Base-by-base conservation (phyloP, 2,888 invertebrate genomes). In the Tinea pellionella region DNA sequence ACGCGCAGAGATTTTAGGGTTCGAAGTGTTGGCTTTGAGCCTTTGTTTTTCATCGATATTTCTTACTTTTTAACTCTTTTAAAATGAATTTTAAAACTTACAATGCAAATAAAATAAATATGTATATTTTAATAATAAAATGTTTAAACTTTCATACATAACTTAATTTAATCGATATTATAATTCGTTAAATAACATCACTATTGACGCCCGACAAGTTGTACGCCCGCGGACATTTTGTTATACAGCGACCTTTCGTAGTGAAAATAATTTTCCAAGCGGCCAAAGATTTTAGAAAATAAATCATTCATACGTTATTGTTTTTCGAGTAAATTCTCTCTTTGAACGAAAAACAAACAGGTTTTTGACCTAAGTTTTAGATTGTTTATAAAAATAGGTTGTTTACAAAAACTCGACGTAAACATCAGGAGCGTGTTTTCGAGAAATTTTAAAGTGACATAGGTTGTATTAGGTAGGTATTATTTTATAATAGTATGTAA, bases 191-290 rank as follows among this genome's bases (percentile, higher is more conserved):
- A 24, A 19, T 57, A 32, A 64, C 74, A 67, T 67, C 71, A 69
- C 74, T 73, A 71, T 60, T 62, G 61, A 47, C 51, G 67, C 69
- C 68, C 8, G 69, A 72, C 74, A 74, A 73, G 69, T 74, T 72
- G 71, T 69, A 68, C 66, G 69, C 70, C 71, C 68, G 69, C 71
- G 70, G 75, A 75, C 74, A 78, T 78, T 78, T 75, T 78, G 77
- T 78, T 77, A 73, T 73, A 75, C 74, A 74, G 65, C 69, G 63
- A 65, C 67, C 70, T 9, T 47, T 18, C 15, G 13, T 16, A 53
- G 24, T 24, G 24, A 53, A 53, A 53, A 59, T 42, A 24, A 57
- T 57, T 57, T 57, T 57, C 57, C 53, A 12, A 53, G 18, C n/a
- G 53, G 18, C 16, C n/a, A 24, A 47, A 53, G 13, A 51, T 51